Evolutionary conservation across 2,888 invertebrate genomes (phyloP), one percentile per base, ranked within the genome.

Genomic region (Stenotaenia linearis): DNA sequence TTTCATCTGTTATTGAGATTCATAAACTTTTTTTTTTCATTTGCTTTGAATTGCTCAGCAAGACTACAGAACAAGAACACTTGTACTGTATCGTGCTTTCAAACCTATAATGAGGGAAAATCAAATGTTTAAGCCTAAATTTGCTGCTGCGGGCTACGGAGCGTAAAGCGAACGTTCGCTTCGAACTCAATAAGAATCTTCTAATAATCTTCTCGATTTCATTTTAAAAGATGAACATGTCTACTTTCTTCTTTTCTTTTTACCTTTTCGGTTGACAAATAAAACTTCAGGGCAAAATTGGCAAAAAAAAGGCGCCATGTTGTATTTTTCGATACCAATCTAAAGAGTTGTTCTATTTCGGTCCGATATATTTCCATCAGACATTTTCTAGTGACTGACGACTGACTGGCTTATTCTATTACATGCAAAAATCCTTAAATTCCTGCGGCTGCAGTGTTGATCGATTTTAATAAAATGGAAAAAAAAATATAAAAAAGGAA

Each of bases 361-460:
- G 18, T 18, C 18, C 56, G 21, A 56, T 40, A 40, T 40, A n/a
- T 40, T 40, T 40, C n/a, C 40, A 56, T n/a, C 56, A 18, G 56
- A 18, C 21, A 56, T 56, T 56, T 56, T 56, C 21, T n/a, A n/a
- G n/a, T n/a, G n/a, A n/a, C n/a, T n/a, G n/a, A n/a, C 10, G n/a
- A 18, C 18, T 56, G 23, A 56, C 18, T 23, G 56, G 56, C 56
- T 56, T 56, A 56, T 56, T 10, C 56, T 56, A 56, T 56, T 56
- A 56, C 56, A 56, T 56, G 56, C 56, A 56, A 56, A 56, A 56
- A 56, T 56, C 56, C 18, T 56, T 56, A 56, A 56, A 56, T 56
- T 56, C 56, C 21, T 56, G 56, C 56, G 56, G 56, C 56, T 56
- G 23, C 23, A 56, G 23, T 56, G 56, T 56, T 56, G 56, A 56